phyloP scores from a whole-genome alignment of 2,797 vertebrate genomes.

The Uromys caudimaculatus region DNA sequence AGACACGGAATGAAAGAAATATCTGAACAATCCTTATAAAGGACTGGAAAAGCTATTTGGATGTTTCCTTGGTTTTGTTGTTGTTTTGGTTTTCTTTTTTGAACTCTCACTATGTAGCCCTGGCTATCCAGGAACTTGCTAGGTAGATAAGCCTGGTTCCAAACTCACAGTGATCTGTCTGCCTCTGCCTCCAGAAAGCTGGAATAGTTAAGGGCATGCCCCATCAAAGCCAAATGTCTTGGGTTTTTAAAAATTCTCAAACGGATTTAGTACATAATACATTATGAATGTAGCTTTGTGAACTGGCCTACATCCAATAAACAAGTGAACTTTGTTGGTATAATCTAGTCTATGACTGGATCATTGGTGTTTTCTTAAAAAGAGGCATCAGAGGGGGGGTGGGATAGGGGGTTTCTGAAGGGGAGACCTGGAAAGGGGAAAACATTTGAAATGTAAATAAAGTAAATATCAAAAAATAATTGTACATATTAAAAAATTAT shows the following conservation, averaged over 20 bases:
- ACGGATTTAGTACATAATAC: background rate
- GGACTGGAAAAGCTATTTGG: background rate
- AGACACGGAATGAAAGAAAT: background rate
- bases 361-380: background rate
- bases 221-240: background rate
- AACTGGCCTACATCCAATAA: background rate
- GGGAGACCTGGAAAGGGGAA: too few relatives aligned
- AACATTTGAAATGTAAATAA: too few relatives aligned
- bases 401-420: too few relatives aligned
- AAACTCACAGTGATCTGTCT: background rate
- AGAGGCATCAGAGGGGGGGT: background rate
- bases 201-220: background rate
- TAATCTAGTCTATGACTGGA: background rate
- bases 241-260: background rate
- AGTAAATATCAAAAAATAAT: too few relatives aligned
- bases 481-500: too few relatives aligned
- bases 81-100: background rate
- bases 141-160: background rate
- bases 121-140: background rate
- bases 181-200: background rate
- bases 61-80: background rate
- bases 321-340: background rate
- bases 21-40: background rate
- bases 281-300: background rate
- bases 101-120: background rate